Conservation (phyloP, 2,113 vertebrate species). For the Chunga burmeisteri region DNA sequence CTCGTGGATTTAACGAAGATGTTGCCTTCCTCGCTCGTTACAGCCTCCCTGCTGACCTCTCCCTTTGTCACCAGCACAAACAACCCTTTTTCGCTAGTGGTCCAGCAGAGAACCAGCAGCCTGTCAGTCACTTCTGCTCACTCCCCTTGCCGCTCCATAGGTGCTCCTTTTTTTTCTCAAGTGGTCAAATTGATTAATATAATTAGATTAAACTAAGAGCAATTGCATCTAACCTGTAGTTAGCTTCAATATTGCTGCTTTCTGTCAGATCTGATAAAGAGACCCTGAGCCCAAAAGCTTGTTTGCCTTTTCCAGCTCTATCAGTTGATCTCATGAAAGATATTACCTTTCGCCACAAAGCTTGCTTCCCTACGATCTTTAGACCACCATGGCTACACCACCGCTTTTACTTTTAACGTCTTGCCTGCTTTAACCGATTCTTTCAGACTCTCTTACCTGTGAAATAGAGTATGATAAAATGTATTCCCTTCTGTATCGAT, state of each 20-base stretch:
- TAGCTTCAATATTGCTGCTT: slow-evolving; percentile 36
- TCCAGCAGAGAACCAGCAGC: not conserved
- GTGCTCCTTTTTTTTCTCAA: not conserved
- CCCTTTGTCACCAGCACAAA: slow-evolving; percentile 7
- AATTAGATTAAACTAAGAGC: slow-evolving; percentile 50
- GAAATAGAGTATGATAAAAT: slow-evolving; percentile 14
- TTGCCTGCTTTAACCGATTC: not conserved
- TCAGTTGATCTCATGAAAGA: slow-evolving; percentile 50
- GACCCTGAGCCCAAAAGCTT: slow-evolving; percentile 1
- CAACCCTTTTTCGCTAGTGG: not conserved
- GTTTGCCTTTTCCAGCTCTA: slow-evolving; percentile 25
- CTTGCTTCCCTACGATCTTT: slow-evolving; percentile 12
- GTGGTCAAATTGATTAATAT: slow-evolving; percentile 16
- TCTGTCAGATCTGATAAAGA: slow-evolving; percentile 48
- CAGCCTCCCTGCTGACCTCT: not conserved
- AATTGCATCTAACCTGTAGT: slow-evolving; percentile 39
- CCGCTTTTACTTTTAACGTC: not conserved
- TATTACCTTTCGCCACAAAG: slow-evolving; percentile 23
- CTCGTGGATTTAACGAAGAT: not conserved
- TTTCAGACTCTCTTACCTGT: slow-evolving; percentile 13
- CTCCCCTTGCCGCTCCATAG: not conserved
- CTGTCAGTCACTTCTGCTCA: slow-evolving; percentile 10
- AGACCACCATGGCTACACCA: not conserved
- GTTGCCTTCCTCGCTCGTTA: not conserved
- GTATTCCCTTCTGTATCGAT: not conserved